Conservation (phyloP, 2,797 vertebrate genomes). For the Meda fulgida region DNA sequence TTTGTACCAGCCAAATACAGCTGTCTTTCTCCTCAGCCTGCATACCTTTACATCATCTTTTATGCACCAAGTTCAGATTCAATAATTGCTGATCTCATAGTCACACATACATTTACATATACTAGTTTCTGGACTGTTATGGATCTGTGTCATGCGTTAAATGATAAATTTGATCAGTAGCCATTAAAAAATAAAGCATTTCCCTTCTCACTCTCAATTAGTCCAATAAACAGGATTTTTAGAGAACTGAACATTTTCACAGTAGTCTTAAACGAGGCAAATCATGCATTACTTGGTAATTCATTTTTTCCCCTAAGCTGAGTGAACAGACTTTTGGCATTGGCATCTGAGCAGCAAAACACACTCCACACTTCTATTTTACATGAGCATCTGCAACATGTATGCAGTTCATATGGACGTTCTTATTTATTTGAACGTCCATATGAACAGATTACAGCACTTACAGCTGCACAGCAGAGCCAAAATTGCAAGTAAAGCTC, state of each 20-base stretch:
- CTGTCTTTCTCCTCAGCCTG: not conserved
- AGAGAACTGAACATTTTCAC: too few species aligned
- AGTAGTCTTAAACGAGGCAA: not conserved
- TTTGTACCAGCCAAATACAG: not conserved
- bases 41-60: not conserved
- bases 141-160: not conserved
- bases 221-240: not conserved
- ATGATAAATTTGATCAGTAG: not conserved
- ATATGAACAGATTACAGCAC: not conserved
- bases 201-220: not conserved
- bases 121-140: not conserved
- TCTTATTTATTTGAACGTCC: not conserved
- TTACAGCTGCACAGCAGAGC: not conserved
- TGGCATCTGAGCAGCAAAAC: not conserved
- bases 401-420: too few species aligned
- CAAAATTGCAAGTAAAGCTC: not conserved
- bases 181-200: not conserved
- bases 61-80: not conserved
- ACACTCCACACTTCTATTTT: not conserved
- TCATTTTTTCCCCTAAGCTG: not conserved
- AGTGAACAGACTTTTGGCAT: conserved; percentile 4
- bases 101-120: not conserved
- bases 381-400: not conserved
- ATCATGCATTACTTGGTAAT: not conserved
- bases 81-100: not conserved